Percentiles rank a stretch among this genome's conserved stretches.
Evolutionary conservation across 1,140 invertebrate genomes (phyloP).

Genomic region (Lordiphosa clarofinis): DNA sequence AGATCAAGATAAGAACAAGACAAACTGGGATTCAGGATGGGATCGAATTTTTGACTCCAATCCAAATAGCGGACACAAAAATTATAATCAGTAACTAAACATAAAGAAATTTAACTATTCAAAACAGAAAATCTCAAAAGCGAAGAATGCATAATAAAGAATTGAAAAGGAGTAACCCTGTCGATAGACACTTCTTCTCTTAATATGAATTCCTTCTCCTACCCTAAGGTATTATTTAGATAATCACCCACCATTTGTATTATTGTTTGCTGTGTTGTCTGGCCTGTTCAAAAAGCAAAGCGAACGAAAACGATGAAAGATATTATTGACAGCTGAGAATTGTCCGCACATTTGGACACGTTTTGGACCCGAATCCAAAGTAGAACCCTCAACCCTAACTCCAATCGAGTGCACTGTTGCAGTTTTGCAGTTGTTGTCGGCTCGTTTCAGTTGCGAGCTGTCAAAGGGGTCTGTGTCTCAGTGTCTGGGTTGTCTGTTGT

Average conservation of each 20-base stretch:
- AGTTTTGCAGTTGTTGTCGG: constrained; percentile 38
- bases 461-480: constrained; percentile 66
- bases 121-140: too few relatives aligned
- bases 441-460: constrained; percentile 65
- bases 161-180: too few relatives aligned
- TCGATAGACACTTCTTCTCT: too few relatives aligned
- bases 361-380: constrained; percentile 46
- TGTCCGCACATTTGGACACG: constrained; percentile 63
- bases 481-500: constrained; percentile 66
- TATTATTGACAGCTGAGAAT: constrained; percentile 76
- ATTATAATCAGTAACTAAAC: too few relatives aligned
- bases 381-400: constrained; percentile 28
- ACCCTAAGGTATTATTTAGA: too few relatives aligned
- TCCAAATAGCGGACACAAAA: too few relatives aligned
- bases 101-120: too few relatives aligned
- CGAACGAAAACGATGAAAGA: constrained; percentile 41
- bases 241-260: neutral
- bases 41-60: too few relatives aligned
- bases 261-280: neutral
- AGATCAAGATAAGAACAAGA: too few relatives aligned
- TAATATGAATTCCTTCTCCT: too few relatives aligned
- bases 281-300: constrained; percentile 9
- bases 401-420: constrained; percentile 34
- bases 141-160: too few relatives aligned
- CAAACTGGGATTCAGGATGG: too few relatives aligned